A percentile compares a stretch with the other conserved stretches of the same genome.
phyloP scores from a whole-genome alignment of 2,113 vertebrate genomes.

The Passer domesticus region DNA sequence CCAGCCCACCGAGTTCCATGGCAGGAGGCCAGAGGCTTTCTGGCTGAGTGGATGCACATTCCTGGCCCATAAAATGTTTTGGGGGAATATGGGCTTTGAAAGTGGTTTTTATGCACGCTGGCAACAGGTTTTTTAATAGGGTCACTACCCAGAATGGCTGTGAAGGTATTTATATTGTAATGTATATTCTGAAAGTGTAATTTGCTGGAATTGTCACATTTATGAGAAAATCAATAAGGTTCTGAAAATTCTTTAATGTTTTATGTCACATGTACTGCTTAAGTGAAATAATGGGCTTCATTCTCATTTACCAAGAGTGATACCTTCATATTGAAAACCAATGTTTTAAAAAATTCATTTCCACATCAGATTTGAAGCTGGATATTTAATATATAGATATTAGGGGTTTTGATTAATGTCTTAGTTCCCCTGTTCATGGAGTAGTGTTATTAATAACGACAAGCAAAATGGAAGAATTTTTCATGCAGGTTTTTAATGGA shows the following conservation, averaged over 20 bases:
- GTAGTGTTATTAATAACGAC: not conserved
- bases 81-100: not conserved
- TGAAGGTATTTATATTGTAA: not conserved
- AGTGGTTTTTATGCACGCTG: not conserved
- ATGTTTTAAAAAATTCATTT: not conserved
- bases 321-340: not conserved
- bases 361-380: not conserved
- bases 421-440: not conserved
- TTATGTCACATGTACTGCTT: not conserved
- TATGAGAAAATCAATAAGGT: slow-evolving; percentile 17
- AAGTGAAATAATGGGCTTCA: slow-evolving; percentile 26
- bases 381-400: not conserved
- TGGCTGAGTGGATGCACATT: not conserved
- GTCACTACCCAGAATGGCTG: not conserved
- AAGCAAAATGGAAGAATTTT: not conserved
- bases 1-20: not conserved
- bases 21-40: not conserved
- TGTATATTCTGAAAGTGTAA: not conserved
- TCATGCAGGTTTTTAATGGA: not conserved
- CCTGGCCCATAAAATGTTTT: not conserved
- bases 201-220: not conserved
- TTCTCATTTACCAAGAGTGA: slow-evolving; percentile 14
- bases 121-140: not conserved
- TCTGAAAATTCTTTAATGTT: slow-evolving; percentile 24
- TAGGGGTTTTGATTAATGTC: slow-evolving; percentile 1